phyloP scores from a whole-genome alignment of 2,888 invertebrate species.

The Rhaphigaster nebulosa region DNA sequence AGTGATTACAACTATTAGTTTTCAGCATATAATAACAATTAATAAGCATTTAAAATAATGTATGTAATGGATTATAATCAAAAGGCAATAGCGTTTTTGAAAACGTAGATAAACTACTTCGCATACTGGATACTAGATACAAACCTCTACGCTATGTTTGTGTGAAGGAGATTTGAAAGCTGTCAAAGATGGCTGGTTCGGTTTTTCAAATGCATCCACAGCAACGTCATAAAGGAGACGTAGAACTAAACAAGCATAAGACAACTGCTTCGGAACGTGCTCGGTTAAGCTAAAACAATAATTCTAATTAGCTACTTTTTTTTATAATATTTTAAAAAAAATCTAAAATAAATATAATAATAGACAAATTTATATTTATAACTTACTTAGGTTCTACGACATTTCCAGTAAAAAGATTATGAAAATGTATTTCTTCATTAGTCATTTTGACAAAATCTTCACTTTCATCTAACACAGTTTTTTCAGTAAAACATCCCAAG shows the following conservation, averaged over 20 bases:
- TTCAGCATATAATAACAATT: too few species aligned
- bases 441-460: constrained; percentile 68
- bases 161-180: constrained; percentile 68
- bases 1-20: too few species aligned
- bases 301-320: neutral
- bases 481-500: constrained; percentile 88
- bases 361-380: neutral
- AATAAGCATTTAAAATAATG: too few species aligned
- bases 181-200: constrained; percentile 70
- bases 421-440: constrained; percentile 72
- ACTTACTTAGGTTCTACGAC: constrained; percentile 78
- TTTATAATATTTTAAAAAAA: neutral
- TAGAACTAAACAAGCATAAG: constrained; percentile 87
- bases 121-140: neutral
- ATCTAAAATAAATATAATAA: neutral
- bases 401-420: constrained; percentile 83
- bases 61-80: too few species aligned
- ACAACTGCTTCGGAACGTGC: constrained; percentile 82
- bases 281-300: constrained; percentile 74
- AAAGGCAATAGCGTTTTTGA: too few species aligned
- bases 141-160: constrained; percentile 74
- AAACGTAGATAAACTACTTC: too few species aligned
- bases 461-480: constrained; percentile 71
- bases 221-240: constrained; percentile 95
- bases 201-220: constrained; percentile 94